Base-by-base conservation (phyloP, 2,888 invertebrate genomes). In the Dryobota labecula region DNA sequence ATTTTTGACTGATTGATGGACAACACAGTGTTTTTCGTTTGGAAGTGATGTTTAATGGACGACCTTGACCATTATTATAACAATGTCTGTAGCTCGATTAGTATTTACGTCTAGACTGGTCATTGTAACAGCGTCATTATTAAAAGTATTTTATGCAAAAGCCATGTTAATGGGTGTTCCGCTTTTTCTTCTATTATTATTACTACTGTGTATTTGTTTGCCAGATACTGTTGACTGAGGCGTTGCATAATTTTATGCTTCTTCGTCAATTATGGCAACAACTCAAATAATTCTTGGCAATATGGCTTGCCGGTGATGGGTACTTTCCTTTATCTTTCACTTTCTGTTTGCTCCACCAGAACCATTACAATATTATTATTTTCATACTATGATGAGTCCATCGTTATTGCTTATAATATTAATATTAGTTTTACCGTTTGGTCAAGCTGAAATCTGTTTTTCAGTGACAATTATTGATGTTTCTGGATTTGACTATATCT, bases 1-100 rank as follows among this genome's bases (percentile, higher is more conserved):
- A 20, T 43, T 62, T 62, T 47, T 76, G 15, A 49, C 73, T 76
- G 58, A 73, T 78, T 79, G 73, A 79, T 45, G 54, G 49, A 36
- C 11, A 45, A 30, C 57, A 72, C 20, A 47, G 13, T 73, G 62
- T 73, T 58, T 45, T 56, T 70, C 6, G 47, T 78, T 20, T 33
- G 9, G 24, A 15, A 56, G 15, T 47, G 13, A 4, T 41, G 24
- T 33, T 27, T 71, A 75, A 78, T 76, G 79, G 47, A 76, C n/a
- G 13, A 57, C 41, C 36, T 24, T 43, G n/a, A 41, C 6, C 20
- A 38, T 41, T 57, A 27, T 70, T 71, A 47, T 73, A 68, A 53
- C 2, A 45, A 18, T 43, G 43, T 36, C 38, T 27, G 45, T 15
- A n/a, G 27, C 20, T 54, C 13, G 13, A 43, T 56, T 49, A 11